These are phyloP conservation scores for Plagodis pulveraria DNA, from an alignment of 2,888 invertebrate species.

Conservation along the genomic window DNA sequence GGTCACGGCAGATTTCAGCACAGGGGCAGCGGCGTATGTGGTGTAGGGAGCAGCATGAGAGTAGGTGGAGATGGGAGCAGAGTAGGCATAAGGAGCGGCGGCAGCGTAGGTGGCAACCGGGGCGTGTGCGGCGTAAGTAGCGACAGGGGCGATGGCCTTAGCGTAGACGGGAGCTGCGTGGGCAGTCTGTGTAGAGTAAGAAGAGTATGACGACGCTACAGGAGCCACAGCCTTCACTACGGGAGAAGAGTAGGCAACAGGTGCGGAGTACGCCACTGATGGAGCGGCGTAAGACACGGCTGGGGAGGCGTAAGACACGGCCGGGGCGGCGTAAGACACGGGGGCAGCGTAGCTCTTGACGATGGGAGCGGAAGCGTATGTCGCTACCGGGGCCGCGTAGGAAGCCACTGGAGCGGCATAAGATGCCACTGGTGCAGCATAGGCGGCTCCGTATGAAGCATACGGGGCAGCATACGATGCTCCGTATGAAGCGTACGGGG, in stretches of 20 bases:
- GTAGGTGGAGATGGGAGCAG: slow-evolving; percentile 61
- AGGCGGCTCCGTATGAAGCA: slow-evolving; percentile 30
- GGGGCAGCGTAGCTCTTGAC: slow-evolving; percentile 46
- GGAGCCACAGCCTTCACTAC: slow-evolving; percentile 44
- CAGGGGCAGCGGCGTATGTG: slow-evolving; percentile 56
- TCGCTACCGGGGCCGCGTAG: slow-evolving; percentile 48
- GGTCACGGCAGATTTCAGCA: slow-evolving; percentile 68
- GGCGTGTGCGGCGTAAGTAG: slow-evolving; percentile 62
- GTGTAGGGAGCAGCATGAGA: slow-evolving; percentile 51
- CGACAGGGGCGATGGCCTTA: slow-evolving; percentile 56
- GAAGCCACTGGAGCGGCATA: slow-evolving; percentile 36
- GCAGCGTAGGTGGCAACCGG: slow-evolving; percentile 64
- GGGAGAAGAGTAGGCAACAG: slow-evolving; percentile 48
- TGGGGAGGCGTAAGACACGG: slow-evolving; percentile 62
- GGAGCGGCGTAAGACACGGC: slow-evolving; percentile 76
- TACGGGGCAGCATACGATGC: slow-evolving; percentile 74
- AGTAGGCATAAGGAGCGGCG: slow-evolving; percentile 33
- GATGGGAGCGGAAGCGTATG: slow-evolving; percentile 46
- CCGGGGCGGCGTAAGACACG: slow-evolving; percentile 74
- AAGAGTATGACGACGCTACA: slow-evolving; percentile 41
- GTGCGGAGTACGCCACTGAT: slow-evolving; percentile 47
- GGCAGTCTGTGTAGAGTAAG: slow-evolving; percentile 44
- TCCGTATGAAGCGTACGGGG: slow-evolving; percentile 34
- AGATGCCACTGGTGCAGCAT: slow-evolving; percentile 21
- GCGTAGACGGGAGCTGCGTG: slow-evolving; percentile 48